Conservation (phyloP, 2,888 invertebrate species). For the Eudasyphora cyanicolor region DNA sequence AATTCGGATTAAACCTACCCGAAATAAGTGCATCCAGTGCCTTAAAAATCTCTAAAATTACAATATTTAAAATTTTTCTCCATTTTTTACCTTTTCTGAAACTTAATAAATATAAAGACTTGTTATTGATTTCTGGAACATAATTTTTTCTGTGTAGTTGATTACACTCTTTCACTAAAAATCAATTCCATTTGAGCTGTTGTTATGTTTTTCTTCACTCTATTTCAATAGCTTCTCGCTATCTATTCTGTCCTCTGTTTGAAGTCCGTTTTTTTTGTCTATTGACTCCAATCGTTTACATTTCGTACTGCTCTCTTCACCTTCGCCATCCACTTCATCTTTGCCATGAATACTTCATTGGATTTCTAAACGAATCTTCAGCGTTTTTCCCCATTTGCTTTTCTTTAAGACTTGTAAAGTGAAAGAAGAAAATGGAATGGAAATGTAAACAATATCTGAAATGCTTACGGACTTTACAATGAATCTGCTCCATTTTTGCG, state of each 20-base stretch:
- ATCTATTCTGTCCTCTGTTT: not conserved
- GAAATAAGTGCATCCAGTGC: too few relatives aligned
- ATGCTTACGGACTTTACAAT: constrained; percentile 24
- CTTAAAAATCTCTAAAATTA: too few relatives aligned
- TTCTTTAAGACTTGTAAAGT: not conserved
- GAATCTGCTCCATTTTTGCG: not conserved
- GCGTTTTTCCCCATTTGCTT: not conserved
- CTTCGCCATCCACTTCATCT: not conserved
- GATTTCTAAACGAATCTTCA: constrained; percentile 4
- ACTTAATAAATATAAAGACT: too few relatives aligned
- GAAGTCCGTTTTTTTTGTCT: not conserved
- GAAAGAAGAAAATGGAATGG: constrained; percentile 1
- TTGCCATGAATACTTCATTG: constrained; percentile 16
- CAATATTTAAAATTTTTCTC: too few relatives aligned
- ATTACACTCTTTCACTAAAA: not conserved
- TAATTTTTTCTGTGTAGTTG: not conserved
- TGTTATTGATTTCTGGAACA: not conserved
- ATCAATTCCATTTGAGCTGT: constrained; percentile 20
- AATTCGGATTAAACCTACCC: too few relatives aligned
- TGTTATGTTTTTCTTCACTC: not conserved
- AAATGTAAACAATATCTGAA: constrained; percentile 25
- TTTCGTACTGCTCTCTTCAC: too few relatives aligned
- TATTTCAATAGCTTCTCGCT: not conserved
- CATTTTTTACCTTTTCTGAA: too few relatives aligned
- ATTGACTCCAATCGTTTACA: not conserved